Conservation (phyloP, 64 coral and sea anemone species). For the Stichodactyla mertensii region DNA sequence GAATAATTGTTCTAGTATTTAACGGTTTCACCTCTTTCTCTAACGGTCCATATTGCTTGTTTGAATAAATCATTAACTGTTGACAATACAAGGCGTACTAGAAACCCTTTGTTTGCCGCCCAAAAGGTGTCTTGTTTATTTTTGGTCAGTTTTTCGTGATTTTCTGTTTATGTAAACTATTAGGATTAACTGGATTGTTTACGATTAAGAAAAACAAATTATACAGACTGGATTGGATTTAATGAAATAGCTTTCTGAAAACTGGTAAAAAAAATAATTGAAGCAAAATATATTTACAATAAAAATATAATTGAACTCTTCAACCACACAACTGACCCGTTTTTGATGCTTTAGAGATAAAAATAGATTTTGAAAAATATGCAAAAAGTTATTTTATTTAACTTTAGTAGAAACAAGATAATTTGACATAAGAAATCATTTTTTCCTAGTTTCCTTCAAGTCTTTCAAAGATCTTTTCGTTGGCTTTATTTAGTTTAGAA, state of each 20-base stretch:
- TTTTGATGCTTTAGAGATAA: not conserved
- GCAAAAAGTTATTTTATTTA: not conserved
- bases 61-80: constrained; percentile 7
- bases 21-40: not conserved
- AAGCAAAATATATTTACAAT: not conserved
- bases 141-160: not conserved
- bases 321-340: not conserved
- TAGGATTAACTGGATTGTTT: not conserved
- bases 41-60: not conserved
- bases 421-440: too few relatives aligned
- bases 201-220: not conserved
- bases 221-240: not conserved
- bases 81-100: not conserved
- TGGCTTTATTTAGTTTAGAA: too few relatives aligned
- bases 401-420: too few relatives aligned
- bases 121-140: not conserved
- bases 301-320: not conserved
- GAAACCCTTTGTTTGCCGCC: not conserved
- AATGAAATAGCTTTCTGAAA: too few relatives aligned
- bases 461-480: too few relatives aligned
- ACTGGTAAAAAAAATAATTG: not conserved
- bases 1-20: not conserved
- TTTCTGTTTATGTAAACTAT: not conserved
- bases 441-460: too few relatives aligned
- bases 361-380: not conserved